Conservation (phyloP, 2,888 invertebrate genomes). For the Dicycla oo region DNA sequence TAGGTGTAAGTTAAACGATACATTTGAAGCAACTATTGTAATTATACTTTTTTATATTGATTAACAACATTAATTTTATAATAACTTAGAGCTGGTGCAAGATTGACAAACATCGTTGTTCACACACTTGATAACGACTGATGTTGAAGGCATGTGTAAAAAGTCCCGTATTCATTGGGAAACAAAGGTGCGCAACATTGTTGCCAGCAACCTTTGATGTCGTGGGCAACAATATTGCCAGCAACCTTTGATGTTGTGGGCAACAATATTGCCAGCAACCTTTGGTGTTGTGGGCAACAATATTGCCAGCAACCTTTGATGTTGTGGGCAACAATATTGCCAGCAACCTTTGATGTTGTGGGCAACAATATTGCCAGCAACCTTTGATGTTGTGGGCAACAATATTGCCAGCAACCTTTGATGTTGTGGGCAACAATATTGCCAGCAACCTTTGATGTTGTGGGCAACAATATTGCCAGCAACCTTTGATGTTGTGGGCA, state of each 20-base stretch:
- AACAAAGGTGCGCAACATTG: background rate
- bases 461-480: background rate
- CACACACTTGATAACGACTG: slow-evolving; percentile 5
- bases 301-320: background rate
- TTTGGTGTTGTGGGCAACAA: background rate
- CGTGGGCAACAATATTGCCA: background rate
- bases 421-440: background rate
- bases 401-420: background rate
- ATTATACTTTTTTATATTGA: slow-evolving; percentile 59
- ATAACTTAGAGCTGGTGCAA: slow-evolving; percentile 49
- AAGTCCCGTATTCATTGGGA: background rate
- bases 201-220: background rate
- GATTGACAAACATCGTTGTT: slow-evolving; percentile 26
- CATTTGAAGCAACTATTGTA: slow-evolving; percentile 67
- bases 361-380: background rate
- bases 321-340: background rate
- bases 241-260: background rate
- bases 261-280: background rate
- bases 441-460: background rate
- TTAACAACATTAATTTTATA: slow-evolving; percentile 60
- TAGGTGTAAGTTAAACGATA: slow-evolving; percentile 54
- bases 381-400: background rate
- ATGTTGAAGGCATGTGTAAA: slow-evolving; percentile 10
- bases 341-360: background rate
- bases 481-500: background rate